Base-by-base conservation (phyloP, 1,140 invertebrate genomes). In the Drosophila sproati region DNA sequence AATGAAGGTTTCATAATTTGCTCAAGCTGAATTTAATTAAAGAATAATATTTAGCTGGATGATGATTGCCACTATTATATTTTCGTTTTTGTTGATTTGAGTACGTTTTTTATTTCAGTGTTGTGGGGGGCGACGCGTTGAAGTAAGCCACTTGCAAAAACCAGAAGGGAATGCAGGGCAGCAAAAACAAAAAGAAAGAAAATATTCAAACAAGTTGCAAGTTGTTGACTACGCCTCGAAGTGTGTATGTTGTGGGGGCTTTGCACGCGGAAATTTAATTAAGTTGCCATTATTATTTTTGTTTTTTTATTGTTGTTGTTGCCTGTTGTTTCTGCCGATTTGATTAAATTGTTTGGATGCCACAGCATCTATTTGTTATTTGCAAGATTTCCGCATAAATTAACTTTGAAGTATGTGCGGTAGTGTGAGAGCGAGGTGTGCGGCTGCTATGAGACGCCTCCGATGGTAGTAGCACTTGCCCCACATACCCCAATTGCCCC, bases 291-390 rank as follows among this genome's bases (percentile, higher is more conserved):
- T 76, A 52, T 52, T 66, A 37, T 32, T 54, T 31, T 3, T 67
- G 56, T 48, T 73, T 43, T 60, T 48, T 69, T 73, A 48, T 63
- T 63, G 47, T 37, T 63, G 45, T 31, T 54, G 3, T 20, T 55
- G 51, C 7, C 54, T 43, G 57, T 20, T 48, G 32, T 48, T 61
- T 20, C 35, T 48, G 43, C 41, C 45, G 61, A 77, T 77, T 75
- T 78, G 67, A 78, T 78, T 75, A 78, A 78, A 78, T 78, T 76
- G 73, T 76, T 78, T 57, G 60, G 57, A 71, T 78, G 70, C 73
- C 72, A 74, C 72, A 70, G 72, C 72, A 62, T 74, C 57, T 74
- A 74, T 74, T 63, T 61, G 68, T 52, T 75, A 64, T 71, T 71
- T 75, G 55, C 60, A 64, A 71, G 67, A 71, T 71, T 75, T 75